phyloP scores from a whole-genome alignment of 2,113 vertebrate genomes.

The Neotoma lepida region DNA sequence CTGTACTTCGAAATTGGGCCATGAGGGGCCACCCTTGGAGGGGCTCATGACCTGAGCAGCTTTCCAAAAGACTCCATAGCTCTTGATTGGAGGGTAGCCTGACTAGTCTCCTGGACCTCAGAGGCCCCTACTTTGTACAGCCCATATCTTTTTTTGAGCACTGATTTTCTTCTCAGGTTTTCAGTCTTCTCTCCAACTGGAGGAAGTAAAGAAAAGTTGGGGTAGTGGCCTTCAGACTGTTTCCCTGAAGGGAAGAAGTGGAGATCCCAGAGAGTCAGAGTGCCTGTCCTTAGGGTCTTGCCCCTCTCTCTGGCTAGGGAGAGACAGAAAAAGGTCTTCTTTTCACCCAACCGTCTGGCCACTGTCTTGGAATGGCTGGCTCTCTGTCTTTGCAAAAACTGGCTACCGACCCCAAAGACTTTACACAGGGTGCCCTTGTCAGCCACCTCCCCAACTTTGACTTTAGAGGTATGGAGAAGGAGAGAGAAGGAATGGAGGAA shows the following conservation, averaged over 20 bases:
- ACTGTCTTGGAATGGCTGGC: slow-evolving; percentile 41
- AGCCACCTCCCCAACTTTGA: slow-evolving; percentile 82
- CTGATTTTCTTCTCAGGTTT: slow-evolving; percentile 3
- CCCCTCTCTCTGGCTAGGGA: slow-evolving; percentile 22
- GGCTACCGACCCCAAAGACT: slow-evolving; percentile 77
- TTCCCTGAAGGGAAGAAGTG: slow-evolving; percentile 41
- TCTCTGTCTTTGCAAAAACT: slow-evolving; percentile 56
- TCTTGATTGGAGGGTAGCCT: slow-evolving; percentile 9
- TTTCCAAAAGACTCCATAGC: slow-evolving; percentile 3
- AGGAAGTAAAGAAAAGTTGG: slow-evolving; percentile 70
- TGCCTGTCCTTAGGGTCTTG: slow-evolving; percentile 42
- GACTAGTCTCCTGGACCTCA: slow-evolving; percentile 19
- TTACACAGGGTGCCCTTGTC: slow-evolving; percentile 45
- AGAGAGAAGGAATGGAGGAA: slow-evolving; percentile 47
- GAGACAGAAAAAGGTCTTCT: slow-evolving; percentile 1
- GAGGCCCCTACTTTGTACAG: slow-evolving; percentile 19
- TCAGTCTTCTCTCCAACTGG: slow-evolving; percentile 54
- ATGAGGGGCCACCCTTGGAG: slow-evolving; percentile 64
- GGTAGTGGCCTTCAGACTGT: slow-evolving; percentile 47
- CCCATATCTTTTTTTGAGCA: not conserved
- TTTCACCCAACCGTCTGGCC: slow-evolving; percentile 39
- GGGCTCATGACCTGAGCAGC: slow-evolving; percentile 60
- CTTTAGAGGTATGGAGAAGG: slow-evolving; percentile 68
- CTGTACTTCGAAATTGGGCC: slow-evolving; percentile 77
- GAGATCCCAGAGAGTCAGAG: slow-evolving; percentile 29